Conservation (phyloP, 2,888 invertebrate genomes). For the Ectemnius lituratus region DNA sequence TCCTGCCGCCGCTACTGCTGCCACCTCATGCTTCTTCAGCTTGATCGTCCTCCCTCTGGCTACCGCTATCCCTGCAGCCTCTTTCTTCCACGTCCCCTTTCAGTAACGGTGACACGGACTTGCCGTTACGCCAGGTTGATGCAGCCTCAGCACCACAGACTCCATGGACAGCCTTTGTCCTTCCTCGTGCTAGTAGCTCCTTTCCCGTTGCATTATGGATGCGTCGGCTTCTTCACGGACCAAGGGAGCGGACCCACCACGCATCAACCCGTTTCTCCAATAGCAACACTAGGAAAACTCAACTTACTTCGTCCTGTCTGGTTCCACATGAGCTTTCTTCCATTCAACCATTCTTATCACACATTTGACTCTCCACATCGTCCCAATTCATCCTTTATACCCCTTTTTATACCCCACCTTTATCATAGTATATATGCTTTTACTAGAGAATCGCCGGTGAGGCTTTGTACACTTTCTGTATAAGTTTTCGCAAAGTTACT, state of each 20-base stretch:
- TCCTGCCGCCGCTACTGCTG: conserved; percentile 13
- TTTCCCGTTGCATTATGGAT: conserved; percentile 67
- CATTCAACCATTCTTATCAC: background rate
- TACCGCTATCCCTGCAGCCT: conserved; percentile 34
- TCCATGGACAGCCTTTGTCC: conserved; percentile 46
- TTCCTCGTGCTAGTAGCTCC: conserved; percentile 47
- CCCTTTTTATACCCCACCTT: background rate
- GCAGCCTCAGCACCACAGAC: conserved; percentile 23
- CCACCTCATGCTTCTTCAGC: conserved; percentile 36
- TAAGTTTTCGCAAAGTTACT: too few species aligned
- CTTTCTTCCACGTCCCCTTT: conserved; percentile 51
- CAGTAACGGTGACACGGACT: conserved; percentile 60
- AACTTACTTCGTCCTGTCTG: background rate
- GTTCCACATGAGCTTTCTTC: conserved; percentile 4
- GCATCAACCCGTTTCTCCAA: conserved; percentile 34
- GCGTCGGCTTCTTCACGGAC: conserved; percentile 41
- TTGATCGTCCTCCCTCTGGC: conserved; percentile 24
- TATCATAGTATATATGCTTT: too few species aligned
- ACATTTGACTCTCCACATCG: background rate
- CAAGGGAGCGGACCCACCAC: conserved; percentile 33
- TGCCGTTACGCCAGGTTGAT: conserved; percentile 60
- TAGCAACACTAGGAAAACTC: background rate
- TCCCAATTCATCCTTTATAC: background rate
- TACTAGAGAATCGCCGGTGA: too few species aligned
- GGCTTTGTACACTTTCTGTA: too few species aligned